A percentile compares a stretch with the other conserved stretches of the same genome.
phyloP scores from a whole-genome alignment of 2,797 vertebrate species.

The Brachymystax lenok region DNA sequence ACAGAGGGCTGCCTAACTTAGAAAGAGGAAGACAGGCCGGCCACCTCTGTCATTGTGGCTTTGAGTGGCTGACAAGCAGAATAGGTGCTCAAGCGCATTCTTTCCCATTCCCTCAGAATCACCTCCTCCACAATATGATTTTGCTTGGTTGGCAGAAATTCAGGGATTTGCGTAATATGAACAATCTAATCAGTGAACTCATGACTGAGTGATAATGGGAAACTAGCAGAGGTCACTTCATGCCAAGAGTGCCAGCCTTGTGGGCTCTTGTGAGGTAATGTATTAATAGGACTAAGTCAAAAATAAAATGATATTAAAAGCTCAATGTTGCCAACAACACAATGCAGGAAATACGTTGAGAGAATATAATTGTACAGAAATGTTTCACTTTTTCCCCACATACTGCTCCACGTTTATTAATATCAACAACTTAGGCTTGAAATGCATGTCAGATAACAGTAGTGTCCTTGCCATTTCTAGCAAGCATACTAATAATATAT shows the following conservation, averaged over 20 bases:
- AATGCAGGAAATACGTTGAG: neutral
- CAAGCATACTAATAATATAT: neutral
- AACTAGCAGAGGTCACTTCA: conserved; percentile 7
- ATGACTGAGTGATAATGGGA: conserved; percentile 16
- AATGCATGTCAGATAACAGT: neutral
- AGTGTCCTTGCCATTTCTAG: neutral
- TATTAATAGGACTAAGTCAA: neutral
- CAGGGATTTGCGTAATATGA: conserved; percentile 44
- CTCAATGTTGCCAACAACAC: neutral
- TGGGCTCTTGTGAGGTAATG: neutral
- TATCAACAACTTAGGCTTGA: neutral
- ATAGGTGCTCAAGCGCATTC: conserved; percentile 4
- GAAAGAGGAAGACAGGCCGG: neutral
- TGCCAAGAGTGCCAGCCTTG: conserved; percentile 2
- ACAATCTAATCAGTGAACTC: conserved; percentile 52
- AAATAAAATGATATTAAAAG: neutral
- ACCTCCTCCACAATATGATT: conserved; percentile 28
- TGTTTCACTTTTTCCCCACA: neutral
- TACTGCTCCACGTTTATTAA: neutral
- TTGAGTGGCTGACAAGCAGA: conserved; percentile 6
- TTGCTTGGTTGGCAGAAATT: conserved; percentile 57
- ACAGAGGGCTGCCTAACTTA: neutral
- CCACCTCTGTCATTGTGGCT: conserved; percentile 19
- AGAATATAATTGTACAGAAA: neutral
- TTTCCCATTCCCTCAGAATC: conserved; percentile 21